These are phyloP conservation scores for Picus viridis DNA, from an alignment of 2,797 vertebrate species.

Conservation along the genomic window DNA sequence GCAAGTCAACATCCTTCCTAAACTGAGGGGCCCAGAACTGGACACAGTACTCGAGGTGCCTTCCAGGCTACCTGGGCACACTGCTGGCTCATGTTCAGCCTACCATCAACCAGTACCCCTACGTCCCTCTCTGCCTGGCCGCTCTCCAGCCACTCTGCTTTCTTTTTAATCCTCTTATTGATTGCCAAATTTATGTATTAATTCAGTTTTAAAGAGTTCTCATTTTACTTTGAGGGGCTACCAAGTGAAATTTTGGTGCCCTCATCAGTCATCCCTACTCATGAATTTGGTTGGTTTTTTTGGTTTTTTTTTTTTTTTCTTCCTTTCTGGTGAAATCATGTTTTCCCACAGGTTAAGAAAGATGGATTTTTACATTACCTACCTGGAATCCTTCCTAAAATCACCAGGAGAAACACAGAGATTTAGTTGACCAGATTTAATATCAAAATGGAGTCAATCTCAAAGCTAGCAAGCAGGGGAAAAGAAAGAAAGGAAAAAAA, in stretches of 20 bases:
- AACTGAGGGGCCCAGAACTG: too few species aligned
- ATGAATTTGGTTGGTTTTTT: too few species aligned
- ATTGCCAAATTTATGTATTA: background rate
- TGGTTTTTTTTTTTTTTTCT: too few species aligned
- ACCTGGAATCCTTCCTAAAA: background rate
- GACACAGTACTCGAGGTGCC: too few species aligned
- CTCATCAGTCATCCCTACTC: background rate
- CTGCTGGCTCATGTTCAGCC: too few species aligned
- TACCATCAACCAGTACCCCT: too few species aligned
- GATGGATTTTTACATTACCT: background rate
- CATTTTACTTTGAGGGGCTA: background rate
- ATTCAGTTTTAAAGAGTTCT: background rate
- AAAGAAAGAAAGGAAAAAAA: background rate
- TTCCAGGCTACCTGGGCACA: too few species aligned
- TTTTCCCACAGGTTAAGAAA: background rate
- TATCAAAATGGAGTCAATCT: background rate
- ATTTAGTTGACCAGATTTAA: background rate
- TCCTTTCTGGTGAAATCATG: background rate
- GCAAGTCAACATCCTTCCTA: too few species aligned
- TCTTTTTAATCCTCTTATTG: background rate
- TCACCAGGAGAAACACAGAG: background rate
- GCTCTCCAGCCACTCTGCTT: too few species aligned
- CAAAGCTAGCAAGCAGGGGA: background rate
- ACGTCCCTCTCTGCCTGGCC: too few species aligned
- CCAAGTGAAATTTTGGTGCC: background rate